phyloP scores from a whole-genome alignment of 2,113 vertebrate species.

The Pavo muticus region DNA sequence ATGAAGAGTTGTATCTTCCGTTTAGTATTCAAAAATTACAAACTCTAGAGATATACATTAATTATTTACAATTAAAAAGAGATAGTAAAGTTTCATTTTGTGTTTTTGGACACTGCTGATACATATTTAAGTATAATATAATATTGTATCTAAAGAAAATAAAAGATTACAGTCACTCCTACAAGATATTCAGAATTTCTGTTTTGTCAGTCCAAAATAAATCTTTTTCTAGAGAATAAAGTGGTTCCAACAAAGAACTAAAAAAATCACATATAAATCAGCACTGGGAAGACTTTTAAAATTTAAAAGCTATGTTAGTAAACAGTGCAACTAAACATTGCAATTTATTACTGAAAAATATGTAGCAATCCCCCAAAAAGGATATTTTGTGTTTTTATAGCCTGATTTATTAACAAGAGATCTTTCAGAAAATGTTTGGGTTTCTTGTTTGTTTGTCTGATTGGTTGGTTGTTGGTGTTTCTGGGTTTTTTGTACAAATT shows the following conservation, averaged over 20 bases:
- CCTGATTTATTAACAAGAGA: neutral
- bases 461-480: neutral
- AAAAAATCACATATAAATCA: accelerated
- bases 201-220: neutral
- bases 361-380: neutral
- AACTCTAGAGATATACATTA: neutral
- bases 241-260: neutral
- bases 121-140: neutral
- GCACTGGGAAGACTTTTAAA: neutral
- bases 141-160: neutral
- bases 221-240: neutral
- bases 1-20: neutral
- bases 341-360: neutral
- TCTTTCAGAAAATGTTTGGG: neutral
- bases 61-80: neutral
- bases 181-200: neutral
- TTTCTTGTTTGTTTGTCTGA: neutral
- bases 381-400: neutral
- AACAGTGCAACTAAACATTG: neutral
- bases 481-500: neutral
- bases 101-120: neutral
- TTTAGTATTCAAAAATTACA: neutral
- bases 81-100: neutral
- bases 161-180: neutral
- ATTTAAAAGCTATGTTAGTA: neutral